phyloP scores from a whole-genome alignment of 2,888 invertebrate genomes.

The Conus canariensis region DNA sequence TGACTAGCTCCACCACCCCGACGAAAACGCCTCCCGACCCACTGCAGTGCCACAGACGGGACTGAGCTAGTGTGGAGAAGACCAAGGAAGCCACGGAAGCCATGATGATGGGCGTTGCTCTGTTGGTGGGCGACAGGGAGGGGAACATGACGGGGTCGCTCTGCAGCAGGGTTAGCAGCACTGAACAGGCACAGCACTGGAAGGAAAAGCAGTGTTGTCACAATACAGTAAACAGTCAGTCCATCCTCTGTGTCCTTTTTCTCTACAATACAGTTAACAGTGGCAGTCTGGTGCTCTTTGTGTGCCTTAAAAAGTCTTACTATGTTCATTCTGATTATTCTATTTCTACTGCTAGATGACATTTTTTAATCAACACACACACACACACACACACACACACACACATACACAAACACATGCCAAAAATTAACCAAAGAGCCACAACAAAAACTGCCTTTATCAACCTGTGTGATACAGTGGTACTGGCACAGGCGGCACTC shows the following conservation, averaged over 20 bases:
- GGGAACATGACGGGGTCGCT: conserved; percentile 63
- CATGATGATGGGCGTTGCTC: conserved; percentile 66
- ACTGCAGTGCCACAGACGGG: conserved; percentile 56
- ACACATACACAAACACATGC: too few species aligned
- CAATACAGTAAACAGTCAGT: neutral
- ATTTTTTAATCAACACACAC: too few species aligned
- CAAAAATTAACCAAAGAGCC: too few species aligned
- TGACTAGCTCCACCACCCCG: conserved; percentile 61
- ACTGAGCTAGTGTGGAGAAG: conserved; percentile 58
- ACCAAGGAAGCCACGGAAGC: conserved; percentile 59
- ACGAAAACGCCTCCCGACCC: conserved; percentile 44
- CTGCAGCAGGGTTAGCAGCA: conserved; percentile 67
- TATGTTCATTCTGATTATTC: too few species aligned
- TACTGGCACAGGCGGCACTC: too few species aligned
- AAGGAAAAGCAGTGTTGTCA: conserved; percentile 40
- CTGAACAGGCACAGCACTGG: conserved; percentile 66
- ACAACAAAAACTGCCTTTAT: too few species aligned
- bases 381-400: too few species aligned
- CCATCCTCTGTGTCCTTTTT: neutral
- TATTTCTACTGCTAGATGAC: too few species aligned
- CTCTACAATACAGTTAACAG: neutral
- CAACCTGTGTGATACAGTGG: too few species aligned
- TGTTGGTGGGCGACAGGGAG: conserved; percentile 63
- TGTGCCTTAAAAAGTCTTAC: too few species aligned
- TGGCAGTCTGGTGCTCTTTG: too few species aligned